Evolutionary conservation across 2,888 invertebrate genomes (phyloP).

Genomic region (Prionchulus punctatus): DNA sequence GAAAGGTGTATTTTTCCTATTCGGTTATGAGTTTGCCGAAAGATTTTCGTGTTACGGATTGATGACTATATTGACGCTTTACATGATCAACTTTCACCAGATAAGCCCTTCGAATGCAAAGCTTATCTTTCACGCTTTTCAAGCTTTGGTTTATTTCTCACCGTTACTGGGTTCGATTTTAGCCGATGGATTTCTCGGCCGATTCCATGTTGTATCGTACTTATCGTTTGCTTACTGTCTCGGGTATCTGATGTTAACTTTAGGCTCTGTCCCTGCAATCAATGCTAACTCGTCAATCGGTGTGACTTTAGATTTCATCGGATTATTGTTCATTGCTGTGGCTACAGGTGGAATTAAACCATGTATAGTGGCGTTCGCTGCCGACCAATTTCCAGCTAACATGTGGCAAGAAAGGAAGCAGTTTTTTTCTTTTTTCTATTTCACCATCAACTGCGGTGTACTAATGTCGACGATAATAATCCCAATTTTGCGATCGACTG

Average conservation of each 20-base stretch:
- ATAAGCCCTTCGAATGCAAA: conserved; percentile 55
- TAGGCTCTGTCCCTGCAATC: conserved; percentile 38
- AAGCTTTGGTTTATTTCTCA: conserved; percentile 74
- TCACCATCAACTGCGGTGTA: conserved; percentile 68
- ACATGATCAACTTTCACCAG: not conserved
- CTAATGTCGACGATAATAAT: conserved; percentile 25
- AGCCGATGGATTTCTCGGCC: conserved; percentile 74
- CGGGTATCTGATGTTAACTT: conserved; percentile 35
- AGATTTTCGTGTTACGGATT: conserved; percentile 31
- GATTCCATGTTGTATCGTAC: conserved; percentile 49
- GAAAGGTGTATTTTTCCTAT: conserved; percentile 71
- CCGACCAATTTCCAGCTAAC: conserved; percentile 61
- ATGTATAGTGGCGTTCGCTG: conserved; percentile 84
- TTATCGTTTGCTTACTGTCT: conserved; percentile 36
- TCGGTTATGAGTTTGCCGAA: conserved; percentile 94
- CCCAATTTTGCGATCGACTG: conserved; percentile 35
- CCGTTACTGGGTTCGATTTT: conserved; percentile 78
- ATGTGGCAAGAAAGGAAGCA: conserved; percentile 47
- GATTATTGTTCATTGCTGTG: conserved; percentile 57
- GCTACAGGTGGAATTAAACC: conserved; percentile 92
- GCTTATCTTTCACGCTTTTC: conserved; percentile 72
- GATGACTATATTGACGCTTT: conserved; percentile 27
- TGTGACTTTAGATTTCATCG: conserved; percentile 39
- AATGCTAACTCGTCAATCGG: conserved; percentile 8
- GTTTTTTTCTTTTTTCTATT: conserved; percentile 88